Evolutionary conservation across 2,113 vertebrate genomes (phyloP), one percentile per base, ranked within the genome.

Genomic region (Nibea albiflora): DNA sequence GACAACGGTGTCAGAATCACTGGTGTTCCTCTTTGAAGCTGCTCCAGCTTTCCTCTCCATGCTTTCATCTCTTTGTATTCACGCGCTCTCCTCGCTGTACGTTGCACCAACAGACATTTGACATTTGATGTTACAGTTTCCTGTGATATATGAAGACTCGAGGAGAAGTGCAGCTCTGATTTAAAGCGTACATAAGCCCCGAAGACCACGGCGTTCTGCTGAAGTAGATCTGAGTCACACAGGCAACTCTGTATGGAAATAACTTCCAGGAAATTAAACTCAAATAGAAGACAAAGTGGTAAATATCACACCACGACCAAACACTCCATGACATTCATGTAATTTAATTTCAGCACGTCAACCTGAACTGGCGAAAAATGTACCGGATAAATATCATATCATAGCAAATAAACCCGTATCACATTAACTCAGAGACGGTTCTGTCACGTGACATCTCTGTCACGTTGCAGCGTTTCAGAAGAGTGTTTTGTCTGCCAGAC

Each of bases 11-110:
- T 58, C 24, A 4, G 47, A 60, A 73, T 20, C 35, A 1, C 12
- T 44, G 69, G 16, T 20, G 3, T 78, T 49, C 39, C 3, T 42
- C 60, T 84, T 81, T 88, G 58, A 78, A 74, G 68, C 78, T 8
- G 52, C 19, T 7, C 1, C 11, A 70, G 46, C 60, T 73, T 58
- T 31, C 42, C 49, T 42, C 57, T 12, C 11, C 15, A 49, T 53
- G 71, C 76, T 54, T 76, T 76, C 56, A 60, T 73, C 57, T 65
- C 46, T 8, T 2, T 22, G 50, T 49, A 4, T 60, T 46, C 44
- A 54, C 58, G 0, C 35, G 69, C 28, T 67, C 54, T 56, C 52
- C 58, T 2, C 52, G 14, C 53, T 17, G 9, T 24, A 39, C 28
- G 58, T 50, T 31, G 63, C 50, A 44, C n/a, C 7, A 11, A 22